Evolutionary conservation across 2,888 invertebrate species (phyloP), one percentile per base, ranked within the genome.

Genomic region (Agonum fuliginosum): DNA sequence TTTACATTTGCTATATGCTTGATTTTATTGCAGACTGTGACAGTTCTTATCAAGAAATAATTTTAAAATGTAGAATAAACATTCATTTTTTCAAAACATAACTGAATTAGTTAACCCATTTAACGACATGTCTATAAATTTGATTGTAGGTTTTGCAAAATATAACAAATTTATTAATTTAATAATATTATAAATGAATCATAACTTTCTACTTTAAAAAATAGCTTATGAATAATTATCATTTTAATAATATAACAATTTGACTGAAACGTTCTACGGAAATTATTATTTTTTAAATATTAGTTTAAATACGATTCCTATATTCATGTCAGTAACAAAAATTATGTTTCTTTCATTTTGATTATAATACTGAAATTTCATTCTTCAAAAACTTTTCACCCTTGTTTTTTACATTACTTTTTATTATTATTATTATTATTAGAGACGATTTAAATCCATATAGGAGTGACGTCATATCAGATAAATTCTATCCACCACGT

Each of bases 21-120:
- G 62, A 24, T 27, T 46, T 62, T 75, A 65, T 75, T 75, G 75
- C 75, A 75, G 34, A 67, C 19, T 46, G 70, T 70, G 27, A 70
- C 3, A 12, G 3, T 30, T 10, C 19, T 19, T 48, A 17, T 48
- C 19, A 48, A 48, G 14, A 43, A 43, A 2, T n/a, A 14, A 3
- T 8, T 30, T 30, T 5, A 3, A 5, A 5, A 30, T 43, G 14
- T 43, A 43, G 12, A 3, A 30, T 30, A 30, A 30, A 30, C 30
- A 30, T 30, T 5, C 8, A 3, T 30, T 30, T 3, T 30, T 3
- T 30, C 8, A 8, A 30, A 30, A 30, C 8, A 30, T 30, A 30
- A 30, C 30, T 30, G 30, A 30, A 30, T 30, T 30, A 5, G 8
- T 30, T 30, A 5, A 5, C 8, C 4, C 30, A 5, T 30, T 30